Percentiles rank a stretch among this genome's conserved stretches.
Evolutionary conservation across 1,140 invertebrate genomes (phyloP).

Genomic region (Saccostrea cuccullata): DNA sequence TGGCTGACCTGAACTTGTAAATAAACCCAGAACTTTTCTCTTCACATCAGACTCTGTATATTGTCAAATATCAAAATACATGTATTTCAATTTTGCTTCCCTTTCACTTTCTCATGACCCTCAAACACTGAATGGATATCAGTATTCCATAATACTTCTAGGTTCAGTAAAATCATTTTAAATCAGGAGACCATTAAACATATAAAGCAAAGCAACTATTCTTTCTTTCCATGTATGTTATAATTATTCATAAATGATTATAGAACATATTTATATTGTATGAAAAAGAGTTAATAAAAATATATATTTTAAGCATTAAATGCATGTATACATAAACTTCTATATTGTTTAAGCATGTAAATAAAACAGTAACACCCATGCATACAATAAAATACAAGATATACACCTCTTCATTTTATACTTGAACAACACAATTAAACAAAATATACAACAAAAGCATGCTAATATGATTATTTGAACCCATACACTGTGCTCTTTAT

Average conservation of each 20-base stretch:
- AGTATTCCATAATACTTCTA: neutral
- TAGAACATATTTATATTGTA: neutral
- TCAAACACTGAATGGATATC: neutral
- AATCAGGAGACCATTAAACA: neutral
- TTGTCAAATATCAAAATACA: neutral
- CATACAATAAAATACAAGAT: neutral
- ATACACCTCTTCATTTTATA: neutral
- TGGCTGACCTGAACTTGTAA: slow-evolving; percentile 34
- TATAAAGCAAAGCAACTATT: slow-evolving; percentile 10
- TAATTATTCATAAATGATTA: neutral
- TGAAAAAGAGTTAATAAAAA: neutral
- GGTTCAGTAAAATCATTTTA: neutral
- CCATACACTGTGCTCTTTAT: neutral
- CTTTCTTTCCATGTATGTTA: neutral
- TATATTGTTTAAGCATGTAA: no score
- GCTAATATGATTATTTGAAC: neutral
- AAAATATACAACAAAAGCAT: slow-evolving; percentile 25
- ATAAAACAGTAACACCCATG: neutral
- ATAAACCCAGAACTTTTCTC: slow-evolving; percentile 33
- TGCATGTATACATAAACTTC: neutral
- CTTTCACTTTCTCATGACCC: neutral
- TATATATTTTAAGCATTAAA: slow-evolving; percentile 19
- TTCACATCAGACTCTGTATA: slow-evolving; percentile 26
- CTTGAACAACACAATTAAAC: neutral
- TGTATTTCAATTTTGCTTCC: neutral